Conservation (phyloP, 92 coral and sea anemone genomes). For the Phenganax stokvisi region DNA sequence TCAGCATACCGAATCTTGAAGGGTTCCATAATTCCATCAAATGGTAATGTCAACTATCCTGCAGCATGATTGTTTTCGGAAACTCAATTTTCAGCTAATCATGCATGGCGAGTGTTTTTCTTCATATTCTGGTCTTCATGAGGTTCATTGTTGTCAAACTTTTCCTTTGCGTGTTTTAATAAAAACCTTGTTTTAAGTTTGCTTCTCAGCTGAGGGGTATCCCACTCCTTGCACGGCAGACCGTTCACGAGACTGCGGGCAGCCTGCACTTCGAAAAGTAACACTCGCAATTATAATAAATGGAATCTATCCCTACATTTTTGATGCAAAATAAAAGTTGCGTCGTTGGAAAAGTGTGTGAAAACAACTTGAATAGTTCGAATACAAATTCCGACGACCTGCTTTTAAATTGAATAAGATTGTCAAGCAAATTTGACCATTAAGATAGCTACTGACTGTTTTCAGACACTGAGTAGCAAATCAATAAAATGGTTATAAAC, state of each 20-base stretch:
- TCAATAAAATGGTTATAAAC: conserved; percentile 18
- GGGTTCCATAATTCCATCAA: conserved; percentile 53
- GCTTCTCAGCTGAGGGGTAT: background rate
- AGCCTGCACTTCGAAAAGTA: background rate
- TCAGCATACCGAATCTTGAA: conserved; percentile 52
- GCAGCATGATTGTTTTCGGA: conserved; percentile 47
- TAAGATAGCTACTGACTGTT: no score
- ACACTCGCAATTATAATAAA: background rate
- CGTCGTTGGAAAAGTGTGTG: background rate
- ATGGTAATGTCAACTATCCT: conserved; percentile 48
- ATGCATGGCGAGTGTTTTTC: background rate
- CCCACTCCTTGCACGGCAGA: background rate
- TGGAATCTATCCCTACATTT: background rate
- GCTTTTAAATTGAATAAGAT: no score
- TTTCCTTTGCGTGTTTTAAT: background rate
- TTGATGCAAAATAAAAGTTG: background rate
- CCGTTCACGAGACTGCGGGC: conserved; percentile 9
- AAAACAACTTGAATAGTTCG: background rate
- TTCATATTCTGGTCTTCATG: background rate
- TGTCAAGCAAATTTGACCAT: no score
- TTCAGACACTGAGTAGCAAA: background rate
- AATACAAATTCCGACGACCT: background rate
- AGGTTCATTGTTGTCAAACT: background rate
- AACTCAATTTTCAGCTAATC: conserved; percentile 15
- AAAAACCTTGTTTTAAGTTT: background rate